Conservation (phyloP, 2,797 vertebrate species). For the Morelia viridis region DNA sequence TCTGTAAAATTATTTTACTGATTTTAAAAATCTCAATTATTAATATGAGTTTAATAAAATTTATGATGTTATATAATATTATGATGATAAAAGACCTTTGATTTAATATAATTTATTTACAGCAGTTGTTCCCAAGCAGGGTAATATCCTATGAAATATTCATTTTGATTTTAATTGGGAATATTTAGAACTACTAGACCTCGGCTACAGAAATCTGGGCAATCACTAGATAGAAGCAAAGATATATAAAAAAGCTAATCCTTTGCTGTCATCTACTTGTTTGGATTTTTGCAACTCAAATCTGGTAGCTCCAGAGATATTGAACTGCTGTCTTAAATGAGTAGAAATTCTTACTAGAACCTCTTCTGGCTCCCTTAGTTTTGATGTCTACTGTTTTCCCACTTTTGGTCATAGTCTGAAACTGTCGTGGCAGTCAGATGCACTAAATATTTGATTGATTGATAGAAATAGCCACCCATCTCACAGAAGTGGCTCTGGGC, state of each 20-base stretch:
- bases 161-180: neutral
- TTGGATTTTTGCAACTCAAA: neutral
- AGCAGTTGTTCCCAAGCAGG: neutral
- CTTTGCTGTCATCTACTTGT: neutral
- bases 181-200: neutral
- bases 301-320: neutral
- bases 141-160: neutral
- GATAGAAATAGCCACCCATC: neutral
- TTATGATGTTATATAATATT: neutral
- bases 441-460: neutral
- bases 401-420: neutral
- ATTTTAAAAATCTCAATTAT: neutral
- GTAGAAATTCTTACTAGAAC: neutral
- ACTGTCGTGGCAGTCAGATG: neutral
- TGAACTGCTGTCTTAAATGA: neutral
- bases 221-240: neutral
- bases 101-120: neutral
- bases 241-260: neutral
- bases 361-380: neutral
- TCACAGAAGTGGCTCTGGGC: neutral
- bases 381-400: neutral
- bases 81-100: neutral
- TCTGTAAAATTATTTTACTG: neutral
- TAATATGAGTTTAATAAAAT: neutral
- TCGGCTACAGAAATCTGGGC: neutral